Conservation (phyloP, 2,797 vertebrate genomes). For the Hafferia zeledoni region DNA sequence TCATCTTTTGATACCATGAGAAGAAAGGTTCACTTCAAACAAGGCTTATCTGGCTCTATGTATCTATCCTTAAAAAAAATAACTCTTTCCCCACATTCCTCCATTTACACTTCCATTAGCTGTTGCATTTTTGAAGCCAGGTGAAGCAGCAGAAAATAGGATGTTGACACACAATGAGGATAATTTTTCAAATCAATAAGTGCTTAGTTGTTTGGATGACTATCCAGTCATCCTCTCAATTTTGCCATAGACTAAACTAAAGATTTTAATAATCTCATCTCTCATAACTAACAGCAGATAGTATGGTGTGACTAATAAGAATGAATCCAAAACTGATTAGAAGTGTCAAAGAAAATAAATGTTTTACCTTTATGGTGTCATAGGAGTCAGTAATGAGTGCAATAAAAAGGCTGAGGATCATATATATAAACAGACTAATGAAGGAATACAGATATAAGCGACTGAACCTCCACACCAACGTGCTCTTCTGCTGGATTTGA, state of each 20-base stretch:
- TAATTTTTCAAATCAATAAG: not conserved
- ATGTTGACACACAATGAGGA: not conserved
- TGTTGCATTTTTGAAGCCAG: not conserved
- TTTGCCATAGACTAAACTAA: not conserved
- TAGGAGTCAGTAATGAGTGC: constrained; percentile 96
- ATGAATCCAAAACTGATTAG: not conserved
- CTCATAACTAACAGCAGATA: not conserved
- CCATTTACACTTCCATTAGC: not conserved
- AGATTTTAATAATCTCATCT: not conserved
- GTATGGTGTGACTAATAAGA: not conserved
- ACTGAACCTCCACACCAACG: constrained; percentile 93
- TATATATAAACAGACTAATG: constrained; percentile 96
- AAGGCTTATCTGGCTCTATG: not conserved
- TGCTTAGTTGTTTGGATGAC: not conserved
- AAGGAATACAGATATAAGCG: constrained; percentile 93
- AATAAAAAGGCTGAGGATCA: constrained; percentile 97
- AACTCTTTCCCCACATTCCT: not conserved
- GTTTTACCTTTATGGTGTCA: constrained; percentile 93
- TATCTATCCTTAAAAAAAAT: not conserved
- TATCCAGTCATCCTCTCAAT: not conserved
- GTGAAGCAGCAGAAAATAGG: not conserved
- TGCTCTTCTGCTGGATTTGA: constrained; percentile 91
- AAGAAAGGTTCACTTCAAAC: not conserved
- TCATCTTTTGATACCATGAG: not conserved
- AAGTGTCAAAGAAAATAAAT: not conserved